Evolutionary conservation across 2,113 vertebrate genomes (phyloP).

Genomic region (Hipposideros armiger): DNA sequence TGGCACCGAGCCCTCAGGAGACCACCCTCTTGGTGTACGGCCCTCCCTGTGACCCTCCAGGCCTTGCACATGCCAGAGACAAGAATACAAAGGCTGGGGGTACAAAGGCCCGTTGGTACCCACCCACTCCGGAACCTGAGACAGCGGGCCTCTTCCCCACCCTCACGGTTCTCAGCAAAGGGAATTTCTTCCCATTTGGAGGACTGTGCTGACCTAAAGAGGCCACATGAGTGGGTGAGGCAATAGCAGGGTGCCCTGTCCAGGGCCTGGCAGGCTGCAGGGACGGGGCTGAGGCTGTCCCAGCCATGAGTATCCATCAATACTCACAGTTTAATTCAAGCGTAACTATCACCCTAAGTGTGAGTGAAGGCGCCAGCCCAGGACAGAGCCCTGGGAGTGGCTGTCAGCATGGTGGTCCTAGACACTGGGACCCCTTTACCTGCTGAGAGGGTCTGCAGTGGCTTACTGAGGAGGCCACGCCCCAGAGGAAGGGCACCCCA

Average conservation of each 20-base stretch:
- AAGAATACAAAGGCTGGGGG: background rate
- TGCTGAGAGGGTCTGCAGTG: background rate
- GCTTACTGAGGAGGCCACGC: background rate
- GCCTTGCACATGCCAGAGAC: background rate
- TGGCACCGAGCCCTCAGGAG: background rate
- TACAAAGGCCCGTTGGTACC: background rate
- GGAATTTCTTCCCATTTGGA: background rate
- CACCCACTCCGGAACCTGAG: background rate
- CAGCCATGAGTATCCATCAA: background rate
- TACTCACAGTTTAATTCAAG: background rate
- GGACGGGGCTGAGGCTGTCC: background rate
- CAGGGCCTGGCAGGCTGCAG: background rate
- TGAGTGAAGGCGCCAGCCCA: background rate
- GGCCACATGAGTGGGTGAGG: background rate
- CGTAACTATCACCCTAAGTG: background rate
- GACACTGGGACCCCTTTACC: background rate
- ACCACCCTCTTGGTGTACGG: background rate
- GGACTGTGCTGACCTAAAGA: background rate
- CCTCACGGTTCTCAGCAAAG: background rate
- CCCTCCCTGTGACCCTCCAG: too few species aligned
- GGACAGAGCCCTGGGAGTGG: background rate
- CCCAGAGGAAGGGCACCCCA: background rate
- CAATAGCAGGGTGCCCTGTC: background rate
- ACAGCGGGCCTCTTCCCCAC: background rate
- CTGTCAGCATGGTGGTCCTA: background rate